Evolutionary conservation across 1,140 invertebrate genomes (phyloP), one percentile per base, ranked within the genome.

Genomic region (Pomacea maculata): DNA sequence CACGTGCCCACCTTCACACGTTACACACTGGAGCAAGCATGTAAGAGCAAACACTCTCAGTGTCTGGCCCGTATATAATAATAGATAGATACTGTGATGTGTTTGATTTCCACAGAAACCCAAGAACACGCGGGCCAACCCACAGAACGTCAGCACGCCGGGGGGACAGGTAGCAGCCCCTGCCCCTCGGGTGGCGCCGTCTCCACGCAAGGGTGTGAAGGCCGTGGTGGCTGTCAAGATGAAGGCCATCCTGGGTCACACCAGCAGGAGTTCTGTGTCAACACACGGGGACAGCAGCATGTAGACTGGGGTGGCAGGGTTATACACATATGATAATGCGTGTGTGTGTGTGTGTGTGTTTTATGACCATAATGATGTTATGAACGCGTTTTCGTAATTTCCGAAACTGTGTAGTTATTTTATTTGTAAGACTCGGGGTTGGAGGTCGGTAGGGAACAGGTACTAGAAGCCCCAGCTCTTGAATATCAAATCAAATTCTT

Each of bases 131-230:
- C 82, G 79, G 14, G 34, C 85, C 25, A 88, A 82, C 64, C 73
- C 86, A 77, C 86, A 87, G 83, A 87, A 84, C 68, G 86, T 87
- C 21, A 86, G 86, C 1, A 77, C 84, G 54, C 84, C 85, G 82
- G 80, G 86, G 25, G 86, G 86, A 0, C 55, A 68, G 34, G 8
- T 78, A 29, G 73, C 57, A 19, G 71, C 29, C 7, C 71, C 75
- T 72, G 55, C 67, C 25, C 72, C 63, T 9, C 77, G 67, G 75
- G 71, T 61, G 45, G 34, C 77, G 25, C 80, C 81, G 45, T 80
- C 84, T 29, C 75, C 78, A 25, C 54, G 81, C 54, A 82, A 82
- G 77, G 78, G 81, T 72, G 73, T 78, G 57, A 76, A 70, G 25
- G 45, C 65, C n/a, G 61, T 61, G 1, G 29, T 80, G 57, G 25